Evolutionary conservation across 2,797 vertebrate species (phyloP), one percentile per base, ranked within the genome.

Genomic region (Phrynocephalus vlangalii): DNA sequence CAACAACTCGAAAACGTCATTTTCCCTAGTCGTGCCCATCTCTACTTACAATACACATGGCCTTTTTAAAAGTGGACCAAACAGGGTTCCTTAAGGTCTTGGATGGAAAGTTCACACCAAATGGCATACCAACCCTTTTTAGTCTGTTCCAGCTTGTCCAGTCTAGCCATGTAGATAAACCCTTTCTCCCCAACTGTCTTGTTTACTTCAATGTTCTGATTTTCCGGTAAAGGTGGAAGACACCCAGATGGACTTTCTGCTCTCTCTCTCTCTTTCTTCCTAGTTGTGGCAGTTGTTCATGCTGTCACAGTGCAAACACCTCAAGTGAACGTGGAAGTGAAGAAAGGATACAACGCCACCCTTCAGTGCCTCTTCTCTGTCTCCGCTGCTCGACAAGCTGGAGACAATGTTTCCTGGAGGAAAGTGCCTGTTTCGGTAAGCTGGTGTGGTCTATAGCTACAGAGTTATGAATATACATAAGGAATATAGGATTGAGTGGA

Each of bases 341-440:
- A 87, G 20, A 87, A 73, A 91, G 97, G 96, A 6, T 38, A 11
- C 0, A 83, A 92, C 0, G 89, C 24, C 16, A 95, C 88, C 3
- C 94, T 97, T 1, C 90, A 1, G 0, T 97, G 97, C 20, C 30
- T 70, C 28, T 97, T 97, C 33, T n/a, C 26, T 10, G 94, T 94
- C 0, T 0, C 3, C 0, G 0, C 0, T 4, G 0, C 0, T 11
- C 0, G 0, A 0, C 0, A 0, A 1, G 82, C 0, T 0, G 88
- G 71, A 22, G 85, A 93, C 3, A 0, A 86, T 15, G 38, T 90
- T 6, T 48, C 82, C 28, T 96, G 96, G 96, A 88, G 0, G 38
- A 95, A 94, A 94, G 3, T 83, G 83, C 3, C 48, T 1, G 63
- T 0, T 0, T 44, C 2, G 94, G 97, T 97, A 94, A 87, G 92